Conservation (phyloP, 1,140 invertebrate genomes). For the Harpegnathos saltator region DNA sequence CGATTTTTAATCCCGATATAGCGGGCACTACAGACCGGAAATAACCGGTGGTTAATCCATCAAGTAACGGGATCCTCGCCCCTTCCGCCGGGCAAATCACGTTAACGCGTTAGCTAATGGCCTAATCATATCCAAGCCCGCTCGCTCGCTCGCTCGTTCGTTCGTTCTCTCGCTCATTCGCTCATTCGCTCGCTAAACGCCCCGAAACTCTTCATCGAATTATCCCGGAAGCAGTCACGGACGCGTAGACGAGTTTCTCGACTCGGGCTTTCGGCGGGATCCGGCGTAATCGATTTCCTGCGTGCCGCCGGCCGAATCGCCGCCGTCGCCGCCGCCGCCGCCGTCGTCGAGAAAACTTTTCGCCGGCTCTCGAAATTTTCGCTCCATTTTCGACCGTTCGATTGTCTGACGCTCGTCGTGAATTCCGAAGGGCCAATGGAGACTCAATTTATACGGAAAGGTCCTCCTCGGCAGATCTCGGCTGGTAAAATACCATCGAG, state of each 20-base stretch:
- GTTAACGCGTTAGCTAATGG: conserved; percentile 70
- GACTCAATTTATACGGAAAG: too few species aligned
- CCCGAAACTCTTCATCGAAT: conserved; percentile 63
- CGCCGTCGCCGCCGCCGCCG: too few species aligned
- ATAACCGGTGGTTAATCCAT: conserved; percentile 60
- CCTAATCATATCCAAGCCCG: conserved; percentile 72
- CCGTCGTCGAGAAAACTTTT: conserved; percentile 14
- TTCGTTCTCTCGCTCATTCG: not conserved
- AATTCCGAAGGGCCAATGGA: too few species aligned
- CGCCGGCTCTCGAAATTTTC: not conserved
- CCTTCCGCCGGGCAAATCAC: conserved; percentile 67
- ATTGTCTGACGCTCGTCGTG: too few species aligned
- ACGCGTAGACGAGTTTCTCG: conserved; percentile 11
- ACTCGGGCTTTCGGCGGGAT: not conserved
- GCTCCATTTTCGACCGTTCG: too few species aligned
- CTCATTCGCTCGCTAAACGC: not conserved
- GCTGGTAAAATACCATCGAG: too few species aligned
- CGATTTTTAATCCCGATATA: conserved; percentile 43
- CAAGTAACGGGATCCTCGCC: conserved; percentile 72
- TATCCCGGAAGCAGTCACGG: conserved; percentile 36
- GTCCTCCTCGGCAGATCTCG: too few species aligned
- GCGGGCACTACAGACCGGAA: conserved; percentile 25
- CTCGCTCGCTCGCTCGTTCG: conserved; percentile 1
- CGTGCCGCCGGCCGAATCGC: not conserved
- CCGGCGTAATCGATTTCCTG: conserved; percentile 21